A percentile compares a stretch with the other conserved stretches of the same genome.
These are phyloP conservation scores for Sarcoramphus papa DNA, from an alignment of 2,797 vertebrate species.

Conservation along the genomic window DNA sequence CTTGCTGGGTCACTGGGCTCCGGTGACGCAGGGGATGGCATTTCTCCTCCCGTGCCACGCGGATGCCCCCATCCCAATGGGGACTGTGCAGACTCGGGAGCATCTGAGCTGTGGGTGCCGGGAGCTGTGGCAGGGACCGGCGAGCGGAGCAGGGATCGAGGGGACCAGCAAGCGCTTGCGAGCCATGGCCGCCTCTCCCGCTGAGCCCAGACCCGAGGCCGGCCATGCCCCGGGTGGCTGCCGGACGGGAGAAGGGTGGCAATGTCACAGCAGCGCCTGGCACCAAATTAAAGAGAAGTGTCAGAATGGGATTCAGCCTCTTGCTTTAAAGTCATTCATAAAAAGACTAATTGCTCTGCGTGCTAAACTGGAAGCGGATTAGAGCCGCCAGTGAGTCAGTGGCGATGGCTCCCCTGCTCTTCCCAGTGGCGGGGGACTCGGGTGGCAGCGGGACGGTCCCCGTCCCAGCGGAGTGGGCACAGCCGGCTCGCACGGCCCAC, in stretches of 20 bases:
- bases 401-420: neutral
- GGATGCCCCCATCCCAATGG: neutral
- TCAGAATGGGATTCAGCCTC: slow-evolving; percentile 8
- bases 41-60: neutral
- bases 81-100: accelerated
- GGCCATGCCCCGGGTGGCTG: accelerated
- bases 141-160: accelerated
- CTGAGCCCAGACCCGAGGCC: neutral
- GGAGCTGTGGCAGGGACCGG: neutral
- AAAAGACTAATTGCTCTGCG: neutral
- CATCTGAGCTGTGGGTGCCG: accelerated
- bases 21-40: accelerated
- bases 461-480: accelerated
- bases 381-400: neutral
- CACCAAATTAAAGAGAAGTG: neutral
- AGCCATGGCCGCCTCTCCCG: neutral
- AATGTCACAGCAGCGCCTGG: neutral
- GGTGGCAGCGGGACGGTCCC: accelerated
- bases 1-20: neutral
- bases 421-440: accelerated
- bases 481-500: accelerated
- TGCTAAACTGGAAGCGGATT: neutral
- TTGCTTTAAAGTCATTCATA: slow-evolving; percentile 17
- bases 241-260: neutral
- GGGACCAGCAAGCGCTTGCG: accelerated